Conservation (phyloP, 2,888 invertebrate species). For the Gastrophysa polygoni region DNA sequence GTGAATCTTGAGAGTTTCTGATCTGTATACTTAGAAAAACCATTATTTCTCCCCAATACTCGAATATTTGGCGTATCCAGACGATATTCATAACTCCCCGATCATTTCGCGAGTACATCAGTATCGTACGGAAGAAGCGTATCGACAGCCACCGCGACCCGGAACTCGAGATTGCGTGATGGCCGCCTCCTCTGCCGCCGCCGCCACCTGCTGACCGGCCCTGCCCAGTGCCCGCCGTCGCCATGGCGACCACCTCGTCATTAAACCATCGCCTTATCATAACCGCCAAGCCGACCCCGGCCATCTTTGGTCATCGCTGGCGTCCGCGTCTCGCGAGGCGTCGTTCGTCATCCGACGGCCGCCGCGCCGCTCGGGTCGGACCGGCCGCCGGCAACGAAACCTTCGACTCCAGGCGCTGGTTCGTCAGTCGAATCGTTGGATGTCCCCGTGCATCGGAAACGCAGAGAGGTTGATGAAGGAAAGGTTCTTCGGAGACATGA, state of each 20-base stretch:
- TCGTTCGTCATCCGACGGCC: conserved; percentile 26
- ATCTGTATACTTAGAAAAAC: too few relatives aligned
- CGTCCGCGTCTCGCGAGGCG: conserved; percentile 34
- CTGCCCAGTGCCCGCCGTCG: conserved; percentile 61
- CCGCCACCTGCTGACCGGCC: conserved; percentile 58
- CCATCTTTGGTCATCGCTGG: conserved; percentile 59
- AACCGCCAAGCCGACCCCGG: conserved; percentile 59
- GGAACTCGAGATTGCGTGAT: conserved; percentile 59
- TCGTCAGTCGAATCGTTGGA: too few relatives aligned
- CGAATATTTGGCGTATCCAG: too few relatives aligned
- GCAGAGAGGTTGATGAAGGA: too few relatives aligned
- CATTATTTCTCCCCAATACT: too few relatives aligned
- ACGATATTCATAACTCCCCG: background rate
- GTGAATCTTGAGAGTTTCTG: too few relatives aligned
- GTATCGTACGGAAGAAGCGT: conserved; percentile 26
- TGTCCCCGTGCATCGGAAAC: too few relatives aligned
- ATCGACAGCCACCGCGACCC: conserved; percentile 32
- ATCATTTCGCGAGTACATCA: background rate
- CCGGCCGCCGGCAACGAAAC: too few relatives aligned
- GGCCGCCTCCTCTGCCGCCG: conserved; percentile 50
- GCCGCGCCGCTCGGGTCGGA: too few relatives aligned
- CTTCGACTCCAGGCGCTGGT: too few relatives aligned
- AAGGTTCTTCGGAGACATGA: too few relatives aligned
- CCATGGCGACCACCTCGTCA: conserved; percentile 62
- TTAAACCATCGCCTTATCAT: conserved; percentile 65